Base-by-base conservation (phyloP, 2,888 invertebrate species). In the Ophion ventricosus region DNA sequence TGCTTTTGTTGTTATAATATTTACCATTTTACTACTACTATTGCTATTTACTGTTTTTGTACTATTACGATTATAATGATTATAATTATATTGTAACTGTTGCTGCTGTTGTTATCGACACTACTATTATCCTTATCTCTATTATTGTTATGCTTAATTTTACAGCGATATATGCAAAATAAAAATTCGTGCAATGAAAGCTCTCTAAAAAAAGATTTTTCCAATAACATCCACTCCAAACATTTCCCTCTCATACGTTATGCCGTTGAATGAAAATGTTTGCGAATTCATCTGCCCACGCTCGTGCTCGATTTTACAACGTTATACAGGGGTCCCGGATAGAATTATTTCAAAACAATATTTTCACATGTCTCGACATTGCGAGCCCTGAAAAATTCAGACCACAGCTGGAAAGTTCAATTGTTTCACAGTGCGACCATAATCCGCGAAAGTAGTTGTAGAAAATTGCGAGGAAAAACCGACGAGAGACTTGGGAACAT, bases 231-330 rank as follows among this genome's bases (percentile, higher is more conserved):
- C 17, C 14, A 57, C 35, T 29, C 20, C 14, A 23, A 23, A 10
- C 10, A 40, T 29, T 72, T 35, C 23, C 17, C 40, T 40, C 17
- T 40, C 14, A 23, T 23, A 25, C 23, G 23, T 57, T 35, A 17
- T 23, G 4, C 1, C 57, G 17, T 20, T 35, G 57, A 72, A 57
- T 29, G 72, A 57, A 56, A 40, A 59, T 29, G 14, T 35, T 72
- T 20, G 59, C 14, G 59, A 23, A 23, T 57, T 20, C 35, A 35
- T 40, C 72, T 35, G 14, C 29, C 20, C 23, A 40, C 59, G 23
- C 5, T 59, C 23, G 72, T 57, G 17, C 57, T 72, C 72, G 57
- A 40, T 72, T 72, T n/a, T 59, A 57, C 54, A 70, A 56, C 35
- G 23, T 17, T 14, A 40, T 25, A 25, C 35, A 20, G 20, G 17